These are phyloP conservation scores for Mus minutoides DNA, from an alignment of 2,797 vertebrate species.

Conservation along the genomic window DNA sequence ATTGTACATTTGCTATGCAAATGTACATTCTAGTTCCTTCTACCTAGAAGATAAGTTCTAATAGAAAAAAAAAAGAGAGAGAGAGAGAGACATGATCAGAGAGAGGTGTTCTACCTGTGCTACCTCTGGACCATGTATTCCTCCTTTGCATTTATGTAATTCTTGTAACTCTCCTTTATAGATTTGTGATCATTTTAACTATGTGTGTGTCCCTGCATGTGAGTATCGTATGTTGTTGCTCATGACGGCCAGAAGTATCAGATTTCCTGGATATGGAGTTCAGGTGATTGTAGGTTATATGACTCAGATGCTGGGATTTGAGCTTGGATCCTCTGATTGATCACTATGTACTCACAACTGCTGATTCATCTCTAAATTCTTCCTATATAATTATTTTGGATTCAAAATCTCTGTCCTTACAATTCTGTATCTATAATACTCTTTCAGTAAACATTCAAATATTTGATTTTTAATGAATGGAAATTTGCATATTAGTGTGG, in stretches of 20 bases:
- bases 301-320: background rate
- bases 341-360: background rate
- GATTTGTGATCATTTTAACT: background rate
- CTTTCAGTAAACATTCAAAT: background rate
- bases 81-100: background rate
- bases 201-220: background rate
- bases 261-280: background rate
- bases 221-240: background rate
- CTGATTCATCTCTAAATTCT: background rate
- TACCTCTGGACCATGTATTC: background rate
- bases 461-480: background rate
- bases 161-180: background rate
- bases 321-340: background rate
- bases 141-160: background rate
- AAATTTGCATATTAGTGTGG: background rate
- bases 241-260: background rate
- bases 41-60: background rate
- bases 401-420: background rate
- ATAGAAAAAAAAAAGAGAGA: background rate
- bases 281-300: background rate
- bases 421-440: background rate
- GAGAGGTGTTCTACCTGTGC: background rate
- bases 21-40: background rate
- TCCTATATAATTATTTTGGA: background rate
- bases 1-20: background rate